A percentile compares a stretch with the other conserved stretches of the same genome.
Evolutionary conservation across 23 tunicate genomes (phyloP).

Genomic region (Diplosoma virens): DNA sequence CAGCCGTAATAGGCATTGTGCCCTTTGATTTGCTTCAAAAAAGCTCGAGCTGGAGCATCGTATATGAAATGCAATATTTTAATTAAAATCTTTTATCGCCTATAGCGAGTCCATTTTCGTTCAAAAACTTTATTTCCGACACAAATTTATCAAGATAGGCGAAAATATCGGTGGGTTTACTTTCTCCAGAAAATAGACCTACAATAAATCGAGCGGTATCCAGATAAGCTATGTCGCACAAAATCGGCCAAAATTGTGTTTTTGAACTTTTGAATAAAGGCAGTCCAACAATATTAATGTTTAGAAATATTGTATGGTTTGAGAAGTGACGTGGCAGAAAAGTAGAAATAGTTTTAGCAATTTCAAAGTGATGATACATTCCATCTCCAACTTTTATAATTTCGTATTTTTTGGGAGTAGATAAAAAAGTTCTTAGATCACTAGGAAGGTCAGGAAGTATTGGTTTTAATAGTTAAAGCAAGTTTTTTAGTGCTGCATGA

Average conservation of each 20-base stretch:
- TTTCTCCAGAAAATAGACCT: conserved; percentile 28
- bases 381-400: conserved; percentile 12
- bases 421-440: conserved; percentile 4
- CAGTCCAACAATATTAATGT: conserved; percentile 50
- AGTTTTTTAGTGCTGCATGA: too few species aligned
- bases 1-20: conserved; percentile 43
- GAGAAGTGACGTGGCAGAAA: neutral
- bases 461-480: too few species aligned
- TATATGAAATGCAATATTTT: conserved; percentile 21
- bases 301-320: conserved; percentile 1
- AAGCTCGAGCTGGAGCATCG: conserved; percentile 55
- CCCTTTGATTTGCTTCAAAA: conserved; percentile 31
- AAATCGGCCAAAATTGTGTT: conserved; percentile 43
- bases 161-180: conserved; percentile 32
- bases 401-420: conserved; percentile 1
- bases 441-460: conserved; percentile 18
- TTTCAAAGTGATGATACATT: conserved; percentile 33
- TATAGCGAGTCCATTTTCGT: neutral
- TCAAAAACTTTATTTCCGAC: conserved; percentile 18
- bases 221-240: conserved; percentile 17
- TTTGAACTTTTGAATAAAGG: conserved; percentile 44
- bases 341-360: neutral
- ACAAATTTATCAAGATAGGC: conserved; percentile 44
- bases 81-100: neutral
- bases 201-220: conserved; percentile 23